These are phyloP conservation scores for Scrobipalpa costella DNA, from an alignment of 2,888 invertebrate species.

Conservation along the genomic window DNA sequence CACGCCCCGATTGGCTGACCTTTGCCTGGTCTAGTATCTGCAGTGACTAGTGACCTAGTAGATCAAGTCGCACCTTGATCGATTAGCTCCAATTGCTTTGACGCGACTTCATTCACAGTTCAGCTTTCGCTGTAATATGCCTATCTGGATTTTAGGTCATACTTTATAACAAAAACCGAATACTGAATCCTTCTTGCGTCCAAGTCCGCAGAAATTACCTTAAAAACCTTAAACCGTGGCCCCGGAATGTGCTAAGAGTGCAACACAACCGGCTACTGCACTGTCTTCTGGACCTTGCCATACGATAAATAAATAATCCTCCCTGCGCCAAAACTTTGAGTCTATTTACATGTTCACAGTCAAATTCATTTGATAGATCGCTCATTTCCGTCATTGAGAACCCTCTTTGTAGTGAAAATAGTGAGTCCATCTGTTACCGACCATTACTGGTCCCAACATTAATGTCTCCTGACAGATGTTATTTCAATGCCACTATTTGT, in stretches of 20 bases:
- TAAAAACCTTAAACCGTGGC: too few species aligned
- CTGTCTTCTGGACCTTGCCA: too few species aligned
- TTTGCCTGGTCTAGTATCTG: conserved; percentile 33
- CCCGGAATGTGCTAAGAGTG: too few species aligned
- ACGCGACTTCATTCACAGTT: conserved; percentile 38
- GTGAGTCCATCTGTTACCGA: conserved; percentile 60
- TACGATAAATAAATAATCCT: too few species aligned
- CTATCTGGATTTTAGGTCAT: conserved; percentile 18
- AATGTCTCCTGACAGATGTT: conserved; percentile 48
- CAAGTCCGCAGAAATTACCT: too few species aligned
- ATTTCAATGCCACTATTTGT: conserved; percentile 38
- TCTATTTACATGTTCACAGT: background rate
- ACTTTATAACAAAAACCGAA: background rate
- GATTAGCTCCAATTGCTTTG: conserved; percentile 49
- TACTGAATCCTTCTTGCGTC: background rate
- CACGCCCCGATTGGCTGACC: conserved; percentile 35
- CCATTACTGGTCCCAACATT: conserved; percentile 41
- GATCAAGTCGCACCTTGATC: conserved; percentile 45
- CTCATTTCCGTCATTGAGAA: conserved; percentile 16
- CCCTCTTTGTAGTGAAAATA: conserved; percentile 38
- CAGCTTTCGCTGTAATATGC: conserved; percentile 49
- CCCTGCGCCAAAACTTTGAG: background rate
- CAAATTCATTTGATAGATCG: conserved; percentile 11
- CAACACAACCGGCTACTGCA: too few species aligned
- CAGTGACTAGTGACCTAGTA: conserved; percentile 41